Percentiles rank a stretch among this genome's conserved stretches.
Evolutionary conservation across 2,797 vertebrate genomes (phyloP).

Genomic region (Anisognathus igniventris): DNA sequence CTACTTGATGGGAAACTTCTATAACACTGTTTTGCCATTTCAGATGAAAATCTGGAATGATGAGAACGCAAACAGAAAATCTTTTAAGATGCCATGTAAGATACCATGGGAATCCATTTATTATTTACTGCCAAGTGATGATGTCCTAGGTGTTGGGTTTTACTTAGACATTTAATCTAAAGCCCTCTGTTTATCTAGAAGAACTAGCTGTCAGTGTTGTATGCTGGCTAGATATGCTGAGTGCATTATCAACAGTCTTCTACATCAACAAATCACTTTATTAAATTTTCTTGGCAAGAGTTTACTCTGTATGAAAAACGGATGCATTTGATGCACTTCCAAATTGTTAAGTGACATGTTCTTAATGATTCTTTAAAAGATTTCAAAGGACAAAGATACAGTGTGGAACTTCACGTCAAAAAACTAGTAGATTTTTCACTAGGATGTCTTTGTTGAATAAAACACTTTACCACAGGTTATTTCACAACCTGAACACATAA

Average conservation of each 20-base stretch:
- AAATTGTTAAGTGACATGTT: background rate
- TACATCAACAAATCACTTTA: conserved; percentile 19
- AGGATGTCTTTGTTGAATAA: background rate
- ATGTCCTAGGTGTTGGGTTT: background rate
- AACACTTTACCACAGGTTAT: background rate
- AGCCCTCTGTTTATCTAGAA: background rate
- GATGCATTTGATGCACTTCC: background rate
- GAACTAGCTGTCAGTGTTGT: background rate
- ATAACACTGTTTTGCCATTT: background rate
- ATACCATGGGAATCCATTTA: background rate
- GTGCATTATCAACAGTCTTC: background rate
- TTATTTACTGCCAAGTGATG: background rate
- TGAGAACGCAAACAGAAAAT: background rate
- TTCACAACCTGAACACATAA: background rate
- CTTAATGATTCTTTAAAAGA: background rate
- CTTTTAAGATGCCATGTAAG: background rate
- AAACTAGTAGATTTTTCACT: background rate
- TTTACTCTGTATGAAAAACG: background rate
- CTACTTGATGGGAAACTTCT: background rate
- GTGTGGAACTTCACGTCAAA: background rate
- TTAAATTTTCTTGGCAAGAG: conserved; percentile 31
- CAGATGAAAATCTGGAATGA: background rate
- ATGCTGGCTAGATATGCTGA: background rate
- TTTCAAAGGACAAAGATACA: background rate
- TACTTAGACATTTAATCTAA: background rate